Percentiles rank a stretch among this genome's conserved stretches.
phyloP scores from a whole-genome alignment of 64 coral and sea anemone genomes.

The Pocillopora damicornis region DNA sequence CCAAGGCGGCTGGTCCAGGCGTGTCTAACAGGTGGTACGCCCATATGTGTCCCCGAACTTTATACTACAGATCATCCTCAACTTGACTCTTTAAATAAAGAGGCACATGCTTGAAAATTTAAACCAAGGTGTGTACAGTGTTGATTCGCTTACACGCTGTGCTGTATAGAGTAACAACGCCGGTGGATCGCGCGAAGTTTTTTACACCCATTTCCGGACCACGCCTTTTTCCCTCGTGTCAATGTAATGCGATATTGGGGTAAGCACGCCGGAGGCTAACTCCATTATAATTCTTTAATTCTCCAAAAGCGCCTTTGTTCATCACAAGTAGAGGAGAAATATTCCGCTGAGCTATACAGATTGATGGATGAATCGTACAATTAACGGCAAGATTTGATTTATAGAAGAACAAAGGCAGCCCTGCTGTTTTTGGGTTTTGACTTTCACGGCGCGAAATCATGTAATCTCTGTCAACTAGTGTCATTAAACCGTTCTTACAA shows the following conservation, averaged over 20 bases:
- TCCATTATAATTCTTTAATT: neutral
- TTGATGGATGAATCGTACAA: neutral
- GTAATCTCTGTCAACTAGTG: neutral
- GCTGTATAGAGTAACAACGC: neutral
- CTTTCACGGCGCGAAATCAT: neutral
- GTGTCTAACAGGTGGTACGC: neutral
- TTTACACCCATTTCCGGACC: neutral
- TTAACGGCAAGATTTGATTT: neutral
- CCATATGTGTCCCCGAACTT: neutral
- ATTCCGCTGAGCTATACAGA: neutral
- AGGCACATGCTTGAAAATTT: neutral
- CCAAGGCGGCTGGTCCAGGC: neutral
- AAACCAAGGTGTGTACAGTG: neutral
- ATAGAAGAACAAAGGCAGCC: neutral
- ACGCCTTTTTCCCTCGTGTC: neutral
- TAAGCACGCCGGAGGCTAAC: neutral
- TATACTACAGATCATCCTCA: neutral
- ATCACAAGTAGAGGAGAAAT: neutral
- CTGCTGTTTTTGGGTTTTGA: neutral
- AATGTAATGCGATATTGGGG: neutral
- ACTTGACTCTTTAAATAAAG: neutral
- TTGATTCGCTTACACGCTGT: neutral
- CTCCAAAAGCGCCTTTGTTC: neutral
- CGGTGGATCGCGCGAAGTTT: neutral
- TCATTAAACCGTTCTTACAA: neutral